Percentiles rank a stretch among this genome's conserved stretches.
Evolutionary conservation across 2,113 vertebrate genomes (phyloP).

Genomic region (Ctenomys sociabilis): DNA sequence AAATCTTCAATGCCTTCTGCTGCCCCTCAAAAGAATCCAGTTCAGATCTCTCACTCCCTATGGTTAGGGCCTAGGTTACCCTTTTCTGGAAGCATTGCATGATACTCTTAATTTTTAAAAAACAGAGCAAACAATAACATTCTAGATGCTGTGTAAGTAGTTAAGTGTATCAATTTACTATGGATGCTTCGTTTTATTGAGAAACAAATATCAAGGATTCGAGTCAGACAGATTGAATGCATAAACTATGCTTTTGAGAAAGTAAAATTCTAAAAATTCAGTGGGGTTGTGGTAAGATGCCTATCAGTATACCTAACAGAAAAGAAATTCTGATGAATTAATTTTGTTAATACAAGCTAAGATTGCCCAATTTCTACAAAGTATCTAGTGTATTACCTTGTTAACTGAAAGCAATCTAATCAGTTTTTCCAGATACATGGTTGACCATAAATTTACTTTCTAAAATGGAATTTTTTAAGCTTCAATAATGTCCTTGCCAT

Average conservation of each 20-base stretch:
- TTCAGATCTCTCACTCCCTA: not conserved
- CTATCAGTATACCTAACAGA: constrained; percentile 9
- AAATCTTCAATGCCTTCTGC: not conserved
- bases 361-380: constrained; percentile 35
- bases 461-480: constrained; percentile 36
- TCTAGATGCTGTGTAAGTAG: not conserved
- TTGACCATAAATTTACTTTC: constrained; percentile 41
- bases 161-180: not conserved
- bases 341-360: constrained; percentile 23
- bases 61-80: not conserved
- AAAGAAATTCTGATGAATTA: not conserved
- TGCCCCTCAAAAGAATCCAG: not conserved
- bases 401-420: constrained; percentile 29
- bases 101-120: constrained; percentile 30
- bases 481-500: not conserved
- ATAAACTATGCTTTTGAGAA: not conserved
- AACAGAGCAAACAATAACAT: constrained; percentile 35
- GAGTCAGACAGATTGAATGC: constrained; percentile 7
- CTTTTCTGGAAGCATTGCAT: constrained; percentile 34
- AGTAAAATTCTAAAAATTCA: constrained; percentile 52
- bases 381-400: not conserved
- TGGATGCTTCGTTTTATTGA: not conserved
- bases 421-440: not conserved
- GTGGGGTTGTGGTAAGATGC: not conserved
- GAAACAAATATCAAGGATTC: constrained; percentile 29